Base-by-base conservation (phyloP, 2,888 invertebrate genomes). In the Thereva nobilitata region DNA sequence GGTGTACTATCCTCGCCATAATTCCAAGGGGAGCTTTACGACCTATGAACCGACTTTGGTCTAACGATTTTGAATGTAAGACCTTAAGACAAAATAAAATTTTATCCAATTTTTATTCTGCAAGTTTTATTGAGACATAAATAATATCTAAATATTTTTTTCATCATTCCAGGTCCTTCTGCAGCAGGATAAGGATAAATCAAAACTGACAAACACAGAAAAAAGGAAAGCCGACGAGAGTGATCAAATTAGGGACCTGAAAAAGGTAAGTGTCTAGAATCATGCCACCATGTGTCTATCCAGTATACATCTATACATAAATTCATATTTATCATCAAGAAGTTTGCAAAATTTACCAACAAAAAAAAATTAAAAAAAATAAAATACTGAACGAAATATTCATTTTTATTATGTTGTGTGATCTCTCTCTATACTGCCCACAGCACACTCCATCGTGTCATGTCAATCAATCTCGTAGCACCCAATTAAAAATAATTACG, bases 201-300 rank as follows among this genome's bases (percentile, higher is more conserved):
- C 84, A 73, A 87, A 87, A 80, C 81, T 87, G 74, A 81, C 84
- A 54, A 85, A 86, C 72, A 87, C 89, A 63, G 92, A 92, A 78
- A 93, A 93, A 78, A 83, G 92, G 74, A 92, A 92, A 84, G 90
- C 91, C 9, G 92, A 92, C 75, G 92, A 92, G 74, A 86, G 86
- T 2, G 92, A 92, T 72, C 87, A 89, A 72, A 89, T 89, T 78
- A 92, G 92, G 79, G 92, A 92, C 81, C 85, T 92, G 75, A 93
- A 93, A 83, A 93, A 92, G 89, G 92, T 92, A 82, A 79, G 81
- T 53, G 12, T 47, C 9, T 47, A 42, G 42, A 42, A 42, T 42
- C 42, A 42, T 9, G 42, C 8, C 3, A 42, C 1, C 42, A 23
- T 23, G 23, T 23, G 23, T 23, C 23, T 2, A 23, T 23, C 23